Evolutionary conservation across 2,888 invertebrate genomes (phyloP), one percentile per base, ranked within the genome.

Genomic region (Geotrupes spiniger): DNA sequence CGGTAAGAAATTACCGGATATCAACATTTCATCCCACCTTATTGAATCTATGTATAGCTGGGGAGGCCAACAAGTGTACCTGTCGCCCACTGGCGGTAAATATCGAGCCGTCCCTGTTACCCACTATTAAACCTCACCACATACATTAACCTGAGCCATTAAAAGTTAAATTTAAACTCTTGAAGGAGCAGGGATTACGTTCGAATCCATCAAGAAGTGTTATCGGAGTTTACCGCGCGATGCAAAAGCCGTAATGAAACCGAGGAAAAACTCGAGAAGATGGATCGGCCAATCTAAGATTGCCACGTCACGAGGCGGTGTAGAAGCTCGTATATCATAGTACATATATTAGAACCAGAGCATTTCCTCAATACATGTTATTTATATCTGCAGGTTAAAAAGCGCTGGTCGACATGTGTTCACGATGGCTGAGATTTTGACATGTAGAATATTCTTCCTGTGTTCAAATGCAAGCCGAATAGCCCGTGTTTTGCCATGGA

Each of bases 271-370:
- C 56, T 56, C 59, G 51, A 46, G 61, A 63, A 63, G 65, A 64
- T 63, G 59, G 61, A 64, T 65, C 55, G 62, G 51, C 61, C 62
- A 63, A 65, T 65, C 62, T 64, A 46, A 49, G 47, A 52, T 46
- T 51, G 49, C 52, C 46, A 52, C 56, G 56, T 54, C 56, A 54
- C 52, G 21, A 53, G 52, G 49, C 52, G 55, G 55, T 49, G 46
- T 55, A 56, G 45, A 43, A 46, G 53, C 53, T 55, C 58, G 57
- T 61, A 58, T 54, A 61, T 61, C 61, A 61, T 60, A 59, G 50
- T 48, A 57, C 52, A 55, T 54, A 49, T 50, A 54, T 55, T 55
- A 56, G 52, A 57, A 59, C 50, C 43, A 46, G 50, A 58, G 57
- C 58, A 59, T 61, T 61, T 62, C 61, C 60, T 61, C 57, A 56